Evolutionary conservation across 1,140 invertebrate genomes (phyloP), one percentile per base, ranked within the genome.

Genomic region (Dinoponera quadriceps): DNA sequence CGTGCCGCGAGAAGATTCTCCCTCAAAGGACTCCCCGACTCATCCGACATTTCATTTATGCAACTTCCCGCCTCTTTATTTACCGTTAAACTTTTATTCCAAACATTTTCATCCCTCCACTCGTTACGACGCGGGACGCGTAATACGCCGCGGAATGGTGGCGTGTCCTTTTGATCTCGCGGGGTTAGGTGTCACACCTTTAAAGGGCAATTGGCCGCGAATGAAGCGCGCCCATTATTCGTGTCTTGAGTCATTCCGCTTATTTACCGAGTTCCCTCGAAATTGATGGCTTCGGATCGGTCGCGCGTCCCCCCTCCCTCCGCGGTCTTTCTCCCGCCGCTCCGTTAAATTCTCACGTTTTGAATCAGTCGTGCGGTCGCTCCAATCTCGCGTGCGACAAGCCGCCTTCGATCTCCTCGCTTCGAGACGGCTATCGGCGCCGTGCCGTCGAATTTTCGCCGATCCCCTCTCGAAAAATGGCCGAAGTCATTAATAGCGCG

Each of bases 311-410:
- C 55, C 29, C 51, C 59, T 80, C 54, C 22, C 75, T 69, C 29
- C 51, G 51, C 22, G 69, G 63, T 48, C 75, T n/a, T n/a, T n/a
- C n/a, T 44, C 38, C 5, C 29, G 29, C 29, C 33, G 65, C 65
- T 71, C 65, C 54, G 75, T 38, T 80, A 80, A 80, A 80, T 80
- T 80, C 75, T 80, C 75, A 80, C 75, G 75, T 80, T 80, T 80
- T 80, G 75, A 80, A 71, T 80, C 65, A 80, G 71, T 80, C 75
- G 75, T 80, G 75, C 65, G 69, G 51, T 80, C 75, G 75, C 75
- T 80, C 75, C 57, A 71, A 80, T 80, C 75, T 80, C 75, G 75
- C 75, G 75, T 69, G 75, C 65, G 75, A 80, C 75, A 69, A 44
- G 75, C 51, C 51, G 38, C 3, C 38, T 71, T 57, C 49, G 75